Evolutionary conservation across 2,888 invertebrate genomes (phyloP), one percentile per base, ranked within the genome.

Genomic region (Lycocerus yunnanus): DNA sequence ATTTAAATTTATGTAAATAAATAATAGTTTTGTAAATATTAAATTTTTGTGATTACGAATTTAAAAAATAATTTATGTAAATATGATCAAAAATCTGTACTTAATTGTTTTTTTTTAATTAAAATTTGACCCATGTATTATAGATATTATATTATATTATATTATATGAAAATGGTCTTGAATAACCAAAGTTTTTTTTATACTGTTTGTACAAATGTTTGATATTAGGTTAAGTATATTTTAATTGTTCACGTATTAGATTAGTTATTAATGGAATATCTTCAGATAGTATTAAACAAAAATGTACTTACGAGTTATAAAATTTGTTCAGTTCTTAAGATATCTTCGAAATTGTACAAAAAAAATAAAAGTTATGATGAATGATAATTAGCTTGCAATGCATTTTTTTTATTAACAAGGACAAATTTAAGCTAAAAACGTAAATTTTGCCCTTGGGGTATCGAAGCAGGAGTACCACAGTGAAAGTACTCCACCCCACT

Each of bases 401-500:
- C 3, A 21, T 21, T 14, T 11, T 9, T 27, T 27, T 27, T 21
- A 15, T 14, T 24, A 65, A 18, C 65, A 20, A 14, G 65, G 65
- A 21, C 65, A 65, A 43, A 43, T 43, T 43, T 43, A 43, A 43
- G n/a, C 15, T 60, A 63, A 20, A 20, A n/a, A 63, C 61, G 15
- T 60, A 60, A 15, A 16, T n/a, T 20, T 13, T 20, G 15, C 20
- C 61, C 61, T 63, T 63, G 20, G n/a, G 61, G 61, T 58, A 68
- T 66, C 16, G 78, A 71, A 77, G 79, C 73, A 78, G 78, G 72
- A 75, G 81, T 82, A 80, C 80, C 75, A 80, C 79, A 81, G 83
- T 84, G 84, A 84, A 84, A 84, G 84, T 83, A 82, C 80, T 83
- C 83, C 84, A 83, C 83, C 84, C 83, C 83, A 79, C 82, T 63